Percentiles rank a stretch among this genome's conserved stretches.
These are phyloP conservation scores for Nettapus auritus DNA, from an alignment of 2,113 vertebrate species.

Conservation along the genomic window DNA sequence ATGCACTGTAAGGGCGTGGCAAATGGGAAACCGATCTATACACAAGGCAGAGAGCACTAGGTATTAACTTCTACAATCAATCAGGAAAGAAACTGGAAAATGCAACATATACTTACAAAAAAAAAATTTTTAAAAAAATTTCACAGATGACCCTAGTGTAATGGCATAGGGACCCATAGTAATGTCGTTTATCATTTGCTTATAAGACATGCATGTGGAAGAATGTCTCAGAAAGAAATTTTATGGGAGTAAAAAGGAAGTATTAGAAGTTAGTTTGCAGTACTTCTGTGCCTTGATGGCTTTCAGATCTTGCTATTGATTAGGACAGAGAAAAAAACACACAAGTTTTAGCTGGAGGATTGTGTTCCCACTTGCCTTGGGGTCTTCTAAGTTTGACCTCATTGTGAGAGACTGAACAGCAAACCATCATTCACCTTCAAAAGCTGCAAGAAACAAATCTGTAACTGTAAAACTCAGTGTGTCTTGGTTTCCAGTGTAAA, in stretches of 20 bases:
- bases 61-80: not conserved
- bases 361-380: not conserved
- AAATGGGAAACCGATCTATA: not conserved
- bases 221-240: not conserved
- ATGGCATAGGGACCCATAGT: not conserved
- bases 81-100: not conserved
- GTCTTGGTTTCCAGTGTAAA: not conserved
- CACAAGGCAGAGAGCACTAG: not conserved
- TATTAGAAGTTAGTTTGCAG: not conserved
- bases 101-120: not conserved
- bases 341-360: not conserved
- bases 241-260: not conserved
- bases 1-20: not conserved
- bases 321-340: not conserved
- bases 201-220: not conserved
- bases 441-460: not conserved
- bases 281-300: not conserved
- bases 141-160: not conserved
- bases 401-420: not conserved
- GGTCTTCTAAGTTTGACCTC: not conserved
- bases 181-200: not conserved
- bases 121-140: not conserved
- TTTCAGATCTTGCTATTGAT: not conserved
- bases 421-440: not conserved
- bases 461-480: not conserved